These are phyloP conservation scores for Mantis religiosa DNA, from an alignment of 2,888 invertebrate genomes.

Conservation along the genomic window DNA sequence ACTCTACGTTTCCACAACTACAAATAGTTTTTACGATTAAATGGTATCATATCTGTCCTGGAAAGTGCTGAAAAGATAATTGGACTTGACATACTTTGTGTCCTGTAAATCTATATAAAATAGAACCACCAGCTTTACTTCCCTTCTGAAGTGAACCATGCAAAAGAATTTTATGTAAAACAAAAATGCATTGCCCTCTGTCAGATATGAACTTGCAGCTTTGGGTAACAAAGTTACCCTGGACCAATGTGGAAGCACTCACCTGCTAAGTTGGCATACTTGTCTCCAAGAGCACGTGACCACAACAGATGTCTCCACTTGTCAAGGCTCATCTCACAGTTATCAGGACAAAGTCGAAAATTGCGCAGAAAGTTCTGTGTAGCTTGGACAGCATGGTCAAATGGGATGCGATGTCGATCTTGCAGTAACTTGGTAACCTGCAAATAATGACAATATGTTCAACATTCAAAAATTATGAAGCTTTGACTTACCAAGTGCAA, in stretches of 20 bases:
- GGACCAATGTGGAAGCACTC: not conserved
- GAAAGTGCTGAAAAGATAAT: too few species aligned
- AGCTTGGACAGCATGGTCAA: constrained; percentile 59
- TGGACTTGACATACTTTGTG: too few species aligned
- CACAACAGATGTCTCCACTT: constrained; percentile 75
- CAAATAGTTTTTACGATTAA: too few species aligned
- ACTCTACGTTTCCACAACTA: too few species aligned
- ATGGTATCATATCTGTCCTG: too few species aligned
- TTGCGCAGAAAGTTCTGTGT: constrained; percentile 67
- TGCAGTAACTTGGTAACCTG: constrained; percentile 52
- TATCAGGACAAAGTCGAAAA: constrained; percentile 79
- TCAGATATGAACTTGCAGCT: too few species aligned
- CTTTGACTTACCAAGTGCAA: not conserved
- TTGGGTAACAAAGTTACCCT: too few species aligned
- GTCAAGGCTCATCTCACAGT: constrained; percentile 65
- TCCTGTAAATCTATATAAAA: too few species aligned
- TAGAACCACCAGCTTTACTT: too few species aligned
- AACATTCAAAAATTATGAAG: not conserved
- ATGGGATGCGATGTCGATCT: constrained; percentile 62
- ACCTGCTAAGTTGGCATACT: constrained; percentile 35
- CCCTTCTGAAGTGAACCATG: too few species aligned
- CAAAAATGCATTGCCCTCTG: too few species aligned
- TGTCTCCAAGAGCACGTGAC: constrained; percentile 70
- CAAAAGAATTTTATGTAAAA: too few species aligned
- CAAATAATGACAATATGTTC: not conserved